Base-by-base conservation (phyloP, 1,140 invertebrate genomes). In the Nasonia longicornis region DNA sequence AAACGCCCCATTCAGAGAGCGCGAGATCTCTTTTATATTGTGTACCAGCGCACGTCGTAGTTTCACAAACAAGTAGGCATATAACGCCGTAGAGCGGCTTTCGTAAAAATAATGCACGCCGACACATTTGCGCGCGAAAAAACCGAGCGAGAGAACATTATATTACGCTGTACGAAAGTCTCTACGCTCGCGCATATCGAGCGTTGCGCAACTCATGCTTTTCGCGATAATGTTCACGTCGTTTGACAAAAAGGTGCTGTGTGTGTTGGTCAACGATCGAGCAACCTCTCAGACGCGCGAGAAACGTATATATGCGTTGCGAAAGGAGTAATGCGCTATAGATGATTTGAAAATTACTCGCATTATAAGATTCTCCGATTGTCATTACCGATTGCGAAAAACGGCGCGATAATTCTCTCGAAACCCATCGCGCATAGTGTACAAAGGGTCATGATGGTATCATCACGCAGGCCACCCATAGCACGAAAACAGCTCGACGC, bases 71-170 rank as follows among this genome's bases (percentile, higher is more conserved):
- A 22, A 35, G 29, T 64, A 38, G 31, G 31, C 73, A 64, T 11
- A 38, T 48, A 10, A 74, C 8, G 38, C 38, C 14, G 4, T 14
- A 58, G 3, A 48, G 14, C n/a, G 22, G 20, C 14, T 20, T 77
- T 67, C 52, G 31, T 48, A 77, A 70, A 77, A 58, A 71, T 79
- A 79, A 71, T 3, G 29, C 45, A 58, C 42, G 29, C n/a, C 66
- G 77, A 63, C 52, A 16, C 31, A 64, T 42, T 71, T 29, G 29
- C 10, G 4, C 10, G 2, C 2, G 16, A 77, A 79, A 73, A 72
- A 73, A 35, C 8, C 16, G 31, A 63, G 10, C 26, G 26, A 26
- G 72, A 42, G 26, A 35, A 35, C 31, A 6, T 35, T 35, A 35
- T 35, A 35, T 35, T 35, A 35, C 45, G 45, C 16, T 7, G 8